Evolutionary conservation across 2,797 vertebrate species (phyloP), one percentile per base, ranked within the genome.

Genomic region (Eospalax fontanierii): DNA sequence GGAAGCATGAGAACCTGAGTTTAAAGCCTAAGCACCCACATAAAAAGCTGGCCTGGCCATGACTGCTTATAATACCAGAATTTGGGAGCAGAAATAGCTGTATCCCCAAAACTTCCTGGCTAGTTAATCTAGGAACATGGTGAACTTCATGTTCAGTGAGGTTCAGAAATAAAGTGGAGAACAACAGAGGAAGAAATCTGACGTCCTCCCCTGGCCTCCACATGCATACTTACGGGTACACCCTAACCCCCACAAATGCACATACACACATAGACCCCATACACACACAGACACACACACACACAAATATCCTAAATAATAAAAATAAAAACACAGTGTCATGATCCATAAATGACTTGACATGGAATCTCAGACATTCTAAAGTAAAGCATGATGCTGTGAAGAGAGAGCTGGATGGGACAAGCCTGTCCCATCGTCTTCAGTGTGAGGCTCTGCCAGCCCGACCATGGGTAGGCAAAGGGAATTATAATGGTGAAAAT

Each of bases 331-430:
- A 81, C 18, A n/a, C 0, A 59, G 21, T 38, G 11, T 18, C 14
- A 2, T 0, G 4, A 38, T 1, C 4, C 35, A 50, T 7, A 76
- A 76, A 73, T 9, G 63, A 70, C 82, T 1, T 30, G 50, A 43
- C 24, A 6, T 0, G 4, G 12, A 26, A 6, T 38, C 59, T 65
- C 14, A 26, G 2, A 6, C 0, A 0, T 21, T 18, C 40, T 11
- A 4, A 1, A 12, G 21, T 35, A 40, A 12, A 1, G 18, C 54
- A 26, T 4, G 18, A n/a, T 10, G 12, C 40, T 26, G 4, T 15
- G 4, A 66, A 33, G 35, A 1, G 0, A 66, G 30, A 21, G 14
- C n/a, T 14, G 46, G 57, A 46, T 4, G 1, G 18, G 16, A 7
- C 3, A 68, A 74, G 61, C n/a, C 7, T 54, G 71, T 81, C 83